phyloP scores from a whole-genome alignment of 2,888 invertebrate species.

The Dryobota labecula region DNA sequence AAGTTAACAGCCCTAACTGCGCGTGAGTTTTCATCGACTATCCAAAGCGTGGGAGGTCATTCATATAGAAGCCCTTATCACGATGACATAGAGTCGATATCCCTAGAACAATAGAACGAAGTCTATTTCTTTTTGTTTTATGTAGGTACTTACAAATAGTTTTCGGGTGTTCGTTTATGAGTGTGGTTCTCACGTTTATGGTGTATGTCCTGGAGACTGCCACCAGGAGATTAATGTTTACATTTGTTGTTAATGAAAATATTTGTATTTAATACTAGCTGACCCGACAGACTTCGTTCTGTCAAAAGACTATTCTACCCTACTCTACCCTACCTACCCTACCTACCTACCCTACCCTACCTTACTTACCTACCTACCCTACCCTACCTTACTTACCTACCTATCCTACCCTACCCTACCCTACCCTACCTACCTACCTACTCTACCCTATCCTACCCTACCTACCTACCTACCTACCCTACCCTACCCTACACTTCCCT shows the following conservation, averaged over 20 bases:
- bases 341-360: too few relatives aligned
- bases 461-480: too few relatives aligned
- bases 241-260: slow-evolving; percentile 40
- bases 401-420: too few relatives aligned
- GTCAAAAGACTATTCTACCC: too few relatives aligned
- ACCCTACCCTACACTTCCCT: too few relatives aligned
- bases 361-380: too few relatives aligned
- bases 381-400: too few relatives aligned
- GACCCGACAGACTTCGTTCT: too few relatives aligned
- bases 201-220: slow-evolving; percentile 52
- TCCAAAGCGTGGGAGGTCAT: slow-evolving; percentile 75
- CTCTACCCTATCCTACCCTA: too few relatives aligned
- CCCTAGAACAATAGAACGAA: slow-evolving; percentile 28
- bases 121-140: slow-evolving; percentile 62
- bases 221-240: slow-evolving; percentile 42
- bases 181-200: slow-evolving; percentile 65
- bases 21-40: slow-evolving; percentile 61
- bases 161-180: slow-evolving; percentile 66
- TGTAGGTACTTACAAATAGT: slow-evolving; percentile 60
- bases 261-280: slow-evolving; percentile 23
- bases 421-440: too few relatives aligned
- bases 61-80: slow-evolving; percentile 43
- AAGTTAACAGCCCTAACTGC: slow-evolving; percentile 42
- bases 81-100: slow-evolving; percentile 49
- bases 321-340: too few relatives aligned